phyloP scores from a whole-genome alignment of 2,888 invertebrate genomes.

The Odiellus spinosus region DNA sequence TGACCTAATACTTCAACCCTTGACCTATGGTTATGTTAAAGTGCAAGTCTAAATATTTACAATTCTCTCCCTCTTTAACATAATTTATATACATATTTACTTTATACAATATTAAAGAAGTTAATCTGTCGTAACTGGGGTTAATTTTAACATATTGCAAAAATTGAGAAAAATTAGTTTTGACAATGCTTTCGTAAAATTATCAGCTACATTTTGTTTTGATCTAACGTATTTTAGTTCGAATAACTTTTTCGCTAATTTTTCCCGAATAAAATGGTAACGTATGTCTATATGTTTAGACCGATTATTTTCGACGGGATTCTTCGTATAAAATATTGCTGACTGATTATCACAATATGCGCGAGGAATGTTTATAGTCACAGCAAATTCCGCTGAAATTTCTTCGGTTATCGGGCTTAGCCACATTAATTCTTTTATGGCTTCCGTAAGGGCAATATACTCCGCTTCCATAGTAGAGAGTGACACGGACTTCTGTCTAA shows the following conservation, averaged over 20 bases:
- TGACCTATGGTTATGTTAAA: too few species aligned
- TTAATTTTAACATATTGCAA: too few species aligned
- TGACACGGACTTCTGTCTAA: conserved; percentile 1
- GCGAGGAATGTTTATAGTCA: not conserved
- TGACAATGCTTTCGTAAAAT: too few species aligned
- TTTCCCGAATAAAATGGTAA: conserved; percentile 15
- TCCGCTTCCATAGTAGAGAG: conserved; percentile 6
- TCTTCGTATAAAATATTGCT: conserved; percentile 14
- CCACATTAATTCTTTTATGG: not conserved
- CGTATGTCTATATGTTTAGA: conserved; percentile 18
- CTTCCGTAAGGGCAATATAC: not conserved
- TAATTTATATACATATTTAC: too few species aligned
- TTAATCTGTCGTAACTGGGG: too few species aligned
- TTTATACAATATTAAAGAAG: too few species aligned
- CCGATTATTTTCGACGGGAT: conserved; percentile 16
- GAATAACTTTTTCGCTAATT: not conserved
- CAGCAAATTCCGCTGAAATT: not conserved
- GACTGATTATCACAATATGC: conserved; percentile 16
- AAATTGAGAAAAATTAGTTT: too few species aligned
- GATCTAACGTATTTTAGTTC: too few species aligned
- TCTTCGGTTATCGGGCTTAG: not conserved
- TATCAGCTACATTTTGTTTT: too few species aligned
- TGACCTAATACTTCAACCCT: too few species aligned
- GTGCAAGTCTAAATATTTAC: too few species aligned
- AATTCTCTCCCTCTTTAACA: too few species aligned